Evolutionary conservation across 2,888 invertebrate species (phyloP).

Genomic region (Petrolisthes cinctipes): DNA sequence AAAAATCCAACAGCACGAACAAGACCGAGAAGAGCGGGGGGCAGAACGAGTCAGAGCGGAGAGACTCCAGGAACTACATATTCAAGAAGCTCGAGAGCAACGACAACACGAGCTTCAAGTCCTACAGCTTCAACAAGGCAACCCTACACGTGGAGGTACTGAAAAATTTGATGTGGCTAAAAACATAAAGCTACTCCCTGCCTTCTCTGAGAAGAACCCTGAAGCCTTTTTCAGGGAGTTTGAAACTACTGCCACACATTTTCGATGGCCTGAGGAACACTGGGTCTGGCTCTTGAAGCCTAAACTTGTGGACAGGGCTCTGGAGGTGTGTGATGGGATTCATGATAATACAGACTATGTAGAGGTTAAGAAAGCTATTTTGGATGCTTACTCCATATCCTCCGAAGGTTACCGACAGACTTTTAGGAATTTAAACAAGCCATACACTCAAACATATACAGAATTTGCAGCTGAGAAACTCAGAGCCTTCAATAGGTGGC

Average conservation of each 20-base stretch:
- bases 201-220: neutral
- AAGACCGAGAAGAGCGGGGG: neutral
- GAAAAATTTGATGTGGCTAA: slow-evolving; percentile 9
- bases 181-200: slow-evolving; percentile 14
- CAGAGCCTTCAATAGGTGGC: neutral
- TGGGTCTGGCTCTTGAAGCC: slow-evolving; percentile 30
- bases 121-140: neutral
- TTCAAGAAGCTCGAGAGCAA: neutral
- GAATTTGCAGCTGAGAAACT: slow-evolving; percentile 29
- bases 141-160: neutral
- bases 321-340: slow-evolving; percentile 11
- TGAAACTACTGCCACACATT: slow-evolving; percentile 19
- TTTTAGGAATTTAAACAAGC: neutral
- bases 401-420: slow-evolving; percentile 24
- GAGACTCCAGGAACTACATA: neutral
- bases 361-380: neutral
- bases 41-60: neutral
- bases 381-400: slow-evolving; percentile 15
- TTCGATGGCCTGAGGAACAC: slow-evolving; percentile 23
- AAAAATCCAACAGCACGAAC: neutral
- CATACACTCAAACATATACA: slow-evolving; percentile 2
- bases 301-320: slow-evolving; percentile 6
- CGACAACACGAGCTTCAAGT: slow-evolving; percentile 12
- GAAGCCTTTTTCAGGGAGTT: slow-evolving; percentile 20
- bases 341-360: neutral